Evolutionary conservation across 2,888 invertebrate species (phyloP), one percentile per base, ranked within the genome.

Genomic region (Pseudeuparius sepicola): DNA sequence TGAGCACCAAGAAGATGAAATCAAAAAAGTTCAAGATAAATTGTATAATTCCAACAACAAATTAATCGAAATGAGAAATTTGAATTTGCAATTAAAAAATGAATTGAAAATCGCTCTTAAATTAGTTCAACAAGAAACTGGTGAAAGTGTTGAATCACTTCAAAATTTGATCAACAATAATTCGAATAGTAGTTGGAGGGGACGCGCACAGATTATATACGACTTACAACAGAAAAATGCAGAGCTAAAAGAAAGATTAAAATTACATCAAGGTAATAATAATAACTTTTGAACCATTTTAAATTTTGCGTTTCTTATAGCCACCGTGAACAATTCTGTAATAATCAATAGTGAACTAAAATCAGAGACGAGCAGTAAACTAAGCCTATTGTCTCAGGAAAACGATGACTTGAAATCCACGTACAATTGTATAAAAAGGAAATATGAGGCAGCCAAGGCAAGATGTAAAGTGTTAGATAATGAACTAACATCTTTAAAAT

Each of bases 201-300:
- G 86, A 1, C 67, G 85, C 42, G 79, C 84, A 2, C 82, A 85
- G 50, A 78, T 82, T 51, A 82, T 86, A 39, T 56, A 74, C 1
- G 60, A 73, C 9, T 58, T 86, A 29, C 81, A 81, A 52, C 71
- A 73, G 33, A 81, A 77, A 61, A 62, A 82, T 30, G 58, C 57
- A 4, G 81, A 84, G 31, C 55, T 84, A 0, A 77, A 75, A 48
- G 70, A 70, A 13, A 81, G 76, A 52, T 47, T 80, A 9, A 68
- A 61, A 43, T 45, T 12, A 9, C 31, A 40, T 6, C 52, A 55
- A 44, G 53, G 54, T 25, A 52, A 49, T 39, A 44, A 51, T 47
- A n/a, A n/a, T n/a, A n/a, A n/a, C n/a, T n/a, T n/a, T n/a, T n/a
- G n/a, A n/a, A n/a, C n/a, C n/a, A n/a, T n/a, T n/a, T n/a, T n/a